These are phyloP conservation scores for Psittacula echo DNA, from an alignment of 2,797 vertebrate species.

Conservation along the genomic window DNA sequence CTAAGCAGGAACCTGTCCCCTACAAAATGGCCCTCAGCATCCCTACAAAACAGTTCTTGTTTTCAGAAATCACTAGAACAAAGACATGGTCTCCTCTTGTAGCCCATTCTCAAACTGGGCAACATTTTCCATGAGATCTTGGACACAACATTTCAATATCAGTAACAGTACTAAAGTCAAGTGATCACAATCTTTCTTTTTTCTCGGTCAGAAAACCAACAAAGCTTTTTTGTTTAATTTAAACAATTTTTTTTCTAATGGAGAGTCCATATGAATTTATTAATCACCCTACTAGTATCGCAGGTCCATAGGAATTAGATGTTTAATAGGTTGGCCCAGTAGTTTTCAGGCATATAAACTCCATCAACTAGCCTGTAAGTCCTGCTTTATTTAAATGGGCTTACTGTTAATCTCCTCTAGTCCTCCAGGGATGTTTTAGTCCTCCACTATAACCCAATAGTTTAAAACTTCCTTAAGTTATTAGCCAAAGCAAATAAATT, in stretches of 20 bases:
- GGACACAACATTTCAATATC: background rate
- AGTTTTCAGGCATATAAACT: background rate
- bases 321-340: background rate
- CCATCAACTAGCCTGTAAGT: background rate
- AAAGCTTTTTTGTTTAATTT: background rate
- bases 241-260: background rate
- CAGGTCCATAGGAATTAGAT: background rate
- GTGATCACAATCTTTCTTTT: background rate
- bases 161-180: background rate
- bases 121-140: background rate
- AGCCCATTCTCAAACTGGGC: background rate
- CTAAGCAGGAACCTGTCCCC: background rate
- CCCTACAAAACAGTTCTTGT: background rate
- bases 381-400: background rate
- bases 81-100: rapidly evolving
- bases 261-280: background rate
- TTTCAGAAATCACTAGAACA: background rate
- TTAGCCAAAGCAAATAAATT: background rate
- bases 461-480: background rate
- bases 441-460: background rate
- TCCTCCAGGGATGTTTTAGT: background rate
- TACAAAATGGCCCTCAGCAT: background rate
- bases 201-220: background rate
- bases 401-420: background rate
- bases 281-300: background rate